A percentile compares a stretch with the other conserved stretches of the same genome.
Evolutionary conservation across 1,140 invertebrate species (phyloP).

Genomic region (Drosophila bifasciata): DNA sequence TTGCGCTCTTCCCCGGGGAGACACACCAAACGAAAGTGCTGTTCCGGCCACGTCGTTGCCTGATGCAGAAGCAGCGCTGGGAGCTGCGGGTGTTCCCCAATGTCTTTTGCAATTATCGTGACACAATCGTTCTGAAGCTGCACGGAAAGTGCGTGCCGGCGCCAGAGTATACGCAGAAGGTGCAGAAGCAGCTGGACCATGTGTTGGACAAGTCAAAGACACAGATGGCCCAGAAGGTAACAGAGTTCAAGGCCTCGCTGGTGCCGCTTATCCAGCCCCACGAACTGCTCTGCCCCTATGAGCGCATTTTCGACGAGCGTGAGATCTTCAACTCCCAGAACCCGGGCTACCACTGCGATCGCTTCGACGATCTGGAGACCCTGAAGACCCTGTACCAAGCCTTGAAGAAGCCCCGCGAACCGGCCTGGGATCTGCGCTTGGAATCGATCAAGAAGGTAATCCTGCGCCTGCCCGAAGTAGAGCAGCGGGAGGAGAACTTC

Average conservation of each 20-base stretch:
- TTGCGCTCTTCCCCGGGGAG: conserved; percentile 57
- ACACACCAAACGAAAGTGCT: conserved; percentile 27
- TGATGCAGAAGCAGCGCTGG: conserved; percentile 24
- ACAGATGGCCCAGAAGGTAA: conserved; percentile 18
- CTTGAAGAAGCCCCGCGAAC: conserved; percentile 60
- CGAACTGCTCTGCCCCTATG: conserved; percentile 60
- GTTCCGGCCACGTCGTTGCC: conserved; percentile 45
- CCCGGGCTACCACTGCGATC: conserved; percentile 60
- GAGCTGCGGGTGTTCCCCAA: conserved; percentile 54
- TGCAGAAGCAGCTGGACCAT: neutral
- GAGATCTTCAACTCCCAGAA: conserved; percentile 68
- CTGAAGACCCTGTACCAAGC: conserved; percentile 42
- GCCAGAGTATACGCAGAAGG: conserved; percentile 33
- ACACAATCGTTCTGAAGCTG: conserved; percentile 18
- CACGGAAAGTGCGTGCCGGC: conserved; percentile 48
- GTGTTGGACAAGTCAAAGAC: conserved; percentile 43
- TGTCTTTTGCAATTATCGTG: conserved; percentile 20
- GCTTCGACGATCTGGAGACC: conserved; percentile 65
- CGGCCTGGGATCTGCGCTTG: conserved; percentile 59
- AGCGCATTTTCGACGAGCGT: conserved; percentile 62
- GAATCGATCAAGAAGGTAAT: conserved; percentile 45
- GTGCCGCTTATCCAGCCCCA: conserved; percentile 21
- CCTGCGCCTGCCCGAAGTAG: conserved; percentile 13
- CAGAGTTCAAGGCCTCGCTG: conserved; percentile 27
- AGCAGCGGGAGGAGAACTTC: conserved; percentile 25